Conservation (phyloP, 2,888 invertebrate species). For the Lepidochitona cinerea region DNA sequence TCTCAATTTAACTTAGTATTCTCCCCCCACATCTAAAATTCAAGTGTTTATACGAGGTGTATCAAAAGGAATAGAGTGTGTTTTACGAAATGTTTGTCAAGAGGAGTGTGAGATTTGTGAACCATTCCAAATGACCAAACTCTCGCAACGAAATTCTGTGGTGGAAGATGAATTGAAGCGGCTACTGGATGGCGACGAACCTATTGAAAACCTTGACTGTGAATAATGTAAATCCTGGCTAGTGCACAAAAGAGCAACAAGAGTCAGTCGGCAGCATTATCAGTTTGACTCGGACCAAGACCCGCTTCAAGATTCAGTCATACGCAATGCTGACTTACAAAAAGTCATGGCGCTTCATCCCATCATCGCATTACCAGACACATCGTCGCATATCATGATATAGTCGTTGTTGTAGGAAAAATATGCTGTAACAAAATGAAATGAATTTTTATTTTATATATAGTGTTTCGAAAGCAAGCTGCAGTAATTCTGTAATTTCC, state of each 20-base stretch:
- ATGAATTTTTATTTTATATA: no score
- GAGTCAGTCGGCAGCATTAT: slow-evolving; percentile 2
- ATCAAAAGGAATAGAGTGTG: no score
- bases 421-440: slow-evolving; percentile 12
- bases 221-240: slow-evolving; percentile 11
- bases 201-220: slow-evolving; percentile 8
- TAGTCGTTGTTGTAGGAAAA: slow-evolving; percentile 9
- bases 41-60: slow-evolving; percentile 15
- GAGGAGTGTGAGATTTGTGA: slow-evolving; percentile 26
- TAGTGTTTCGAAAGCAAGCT: no score
- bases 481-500: no score
- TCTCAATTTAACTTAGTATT: no score
- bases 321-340: slow-evolving; percentile 25
- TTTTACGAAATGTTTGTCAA: no score
- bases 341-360: slow-evolving; percentile 29
- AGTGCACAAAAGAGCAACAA: slow-evolving; percentile 10
- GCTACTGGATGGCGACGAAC: background rate
- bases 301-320: background rate
- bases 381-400: slow-evolving; percentile 20
- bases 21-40: background rate
- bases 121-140: slow-evolving; percentile 1
- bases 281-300: background rate
- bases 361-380: slow-evolving; percentile 19
- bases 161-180: background rate
- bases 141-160: background rate